Percentiles rank a stretch among this genome's conserved stretches.
Conservation (phyloP, 2,888 invertebrate genomes). For the Eledone cirrhosa region DNA sequence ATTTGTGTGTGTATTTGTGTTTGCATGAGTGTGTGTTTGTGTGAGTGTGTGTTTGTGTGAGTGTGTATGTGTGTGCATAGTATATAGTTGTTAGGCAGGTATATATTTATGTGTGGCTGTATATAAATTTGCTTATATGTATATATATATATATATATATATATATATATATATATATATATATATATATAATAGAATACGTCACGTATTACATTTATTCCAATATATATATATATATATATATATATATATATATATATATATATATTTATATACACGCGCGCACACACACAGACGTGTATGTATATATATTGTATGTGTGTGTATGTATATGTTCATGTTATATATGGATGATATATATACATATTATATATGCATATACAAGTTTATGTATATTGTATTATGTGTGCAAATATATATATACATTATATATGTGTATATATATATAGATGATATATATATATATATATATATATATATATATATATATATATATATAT, state of each 20-base stretch:
- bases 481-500: not conserved
- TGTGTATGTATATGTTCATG: too few species aligned
- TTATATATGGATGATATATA: too few species aligned
- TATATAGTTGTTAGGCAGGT: not conserved
- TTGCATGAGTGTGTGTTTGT: not conserved
- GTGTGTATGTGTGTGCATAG: not conserved
- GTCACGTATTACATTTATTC: too few species aligned
- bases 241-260: too few species aligned
- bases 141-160: conserved; percentile 1
- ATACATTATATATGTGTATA: not conserved
- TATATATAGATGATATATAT: not conserved
- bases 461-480: not conserved
- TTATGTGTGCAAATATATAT: not conserved
- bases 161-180: not conserved
- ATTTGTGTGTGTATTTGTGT: not conserved
- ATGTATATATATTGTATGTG: too few species aligned
- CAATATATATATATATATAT: too few species aligned
- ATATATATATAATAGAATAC: not conserved
- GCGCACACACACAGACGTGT: too few species aligned
- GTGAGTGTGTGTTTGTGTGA: not conserved
- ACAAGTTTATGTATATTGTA: not conserved
- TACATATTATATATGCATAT: not conserved
- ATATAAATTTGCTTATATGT: not conserved
- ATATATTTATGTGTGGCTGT: not conserved
- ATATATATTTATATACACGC: too few species aligned